Evolutionary conservation across 1,140 invertebrate genomes (phyloP), one percentile per base, ranked within the genome.

Genomic region (Homarus americanus): DNA sequence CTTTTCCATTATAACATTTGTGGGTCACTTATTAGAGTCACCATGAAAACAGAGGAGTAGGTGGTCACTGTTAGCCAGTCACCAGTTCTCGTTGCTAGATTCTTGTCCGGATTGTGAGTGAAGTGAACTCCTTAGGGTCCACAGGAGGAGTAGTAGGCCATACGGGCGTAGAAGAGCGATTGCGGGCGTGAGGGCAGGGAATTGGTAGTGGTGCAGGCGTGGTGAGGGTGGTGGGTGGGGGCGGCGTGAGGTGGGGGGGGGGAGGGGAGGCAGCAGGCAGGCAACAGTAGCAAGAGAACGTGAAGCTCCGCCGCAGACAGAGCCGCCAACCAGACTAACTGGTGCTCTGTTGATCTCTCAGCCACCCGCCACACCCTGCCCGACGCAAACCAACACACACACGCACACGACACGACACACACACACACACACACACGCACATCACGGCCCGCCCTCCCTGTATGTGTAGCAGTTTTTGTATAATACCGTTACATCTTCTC

Each of bases 401-500:
- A 69, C 58, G n/a, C 63, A 69, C 82, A 69, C 82, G 17, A 83
- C 53, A 66, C 82, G n/a, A 83, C 53, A 66, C 36, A 83, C 82
- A 66, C 82, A 83, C 82, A 63, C 82, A 40, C 82, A 66, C 38
- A 63, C 80, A 58, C 53, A 82, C 80, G 36, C 80, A 63, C 44
- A 53, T n/a, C 36, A 24, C 53, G 53, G 53, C 82, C 58, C 82
- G 28, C 82, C 53, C 58, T 66, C 63, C 28, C 82, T 63, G 58
- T 66, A 83, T 83, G 82, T 83, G 82, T 83, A 83, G 32, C 82
- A 83, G 82, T 83, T 83, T 83, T 83, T 83, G 58, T 83, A 63
- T 69, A 28, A 36, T 83, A n/a, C 82, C 82, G 82, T 83, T 83
- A 83, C 53, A n/a, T 66, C 58, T 66, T 66, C 63, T 17, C 24